Evolutionary conservation across 2,113 vertebrate genomes (phyloP), one percentile per base, ranked within the genome.

Genomic region (Motacilla tschutschensis): DNA sequence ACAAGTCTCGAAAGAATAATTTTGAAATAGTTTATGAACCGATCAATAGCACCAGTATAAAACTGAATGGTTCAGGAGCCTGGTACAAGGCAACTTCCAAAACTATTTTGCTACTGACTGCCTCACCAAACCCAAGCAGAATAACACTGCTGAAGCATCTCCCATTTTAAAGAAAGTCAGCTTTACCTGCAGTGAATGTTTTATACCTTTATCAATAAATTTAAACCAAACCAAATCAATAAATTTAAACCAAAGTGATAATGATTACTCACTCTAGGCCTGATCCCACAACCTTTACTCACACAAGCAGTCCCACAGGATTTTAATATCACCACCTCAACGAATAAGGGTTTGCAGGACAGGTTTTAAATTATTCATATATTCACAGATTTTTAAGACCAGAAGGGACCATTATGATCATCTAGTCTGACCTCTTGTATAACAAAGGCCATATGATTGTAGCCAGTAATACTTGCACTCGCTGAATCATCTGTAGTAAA

Each of bases 391-490:
- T 95, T 93, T 93, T 76, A 91, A 91, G 79, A 88, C 83, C 88
- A 93, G 92, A 92, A 95, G 93, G 92, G 92, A 91, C 57, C 81
- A 88, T 93, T 91, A 91, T 48, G 90, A 93, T 91, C 78, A 88
- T 74, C 79, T 20, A 62, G 55, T 67, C 75, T 95, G 92, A 95
- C 90, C 88, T 59, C 84, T 53, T 79, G 84, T 86, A 84, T 84
- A 93, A 90, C 88, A 92, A 88, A 94, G 86, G 86, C 94, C 83
- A 90, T 18, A 70, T 0, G 0, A 84, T 1, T 73, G 60, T 59
- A 88, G 17, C 78, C 90, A 91, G 59, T 17, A 86, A 55, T 74
- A 88, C 33, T n/a, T 82, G 86, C 69, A 71, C 72, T 73, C 26
- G 0, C 26, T 76, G 53, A 87, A 70, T 48, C 70, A 82, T 76